Conservation (phyloP, 1,140 invertebrate species). For the Hycleus phaleratus region DNA sequence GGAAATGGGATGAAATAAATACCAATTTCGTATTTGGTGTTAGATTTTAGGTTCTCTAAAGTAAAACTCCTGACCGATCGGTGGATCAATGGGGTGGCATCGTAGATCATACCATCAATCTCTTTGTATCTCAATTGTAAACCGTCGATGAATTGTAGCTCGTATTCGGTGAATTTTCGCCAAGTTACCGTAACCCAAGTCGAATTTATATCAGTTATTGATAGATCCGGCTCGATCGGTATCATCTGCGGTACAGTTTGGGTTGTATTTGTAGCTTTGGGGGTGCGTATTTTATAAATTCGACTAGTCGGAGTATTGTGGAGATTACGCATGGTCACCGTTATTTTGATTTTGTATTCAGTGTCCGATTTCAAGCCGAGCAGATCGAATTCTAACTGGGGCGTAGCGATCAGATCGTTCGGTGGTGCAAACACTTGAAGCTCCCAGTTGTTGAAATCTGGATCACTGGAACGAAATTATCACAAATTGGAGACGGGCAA, state of each 20-base stretch:
- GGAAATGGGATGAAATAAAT: constrained; percentile 69
- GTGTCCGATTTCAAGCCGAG: constrained; percentile 68
- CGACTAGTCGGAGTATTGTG: constrained; percentile 65
- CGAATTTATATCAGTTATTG: constrained; percentile 64
- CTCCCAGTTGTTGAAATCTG: constrained; percentile 65
- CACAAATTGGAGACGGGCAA: too few species aligned
- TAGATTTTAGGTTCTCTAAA: constrained; percentile 62
- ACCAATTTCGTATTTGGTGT: constrained; percentile 66
- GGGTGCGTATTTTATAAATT: constrained; percentile 63
- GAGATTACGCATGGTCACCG: constrained; percentile 63
- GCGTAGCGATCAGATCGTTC: constrained; percentile 72
- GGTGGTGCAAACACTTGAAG: constrained; percentile 78
- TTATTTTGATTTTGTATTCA: constrained; percentile 72
- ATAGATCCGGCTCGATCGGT: constrained; percentile 62
- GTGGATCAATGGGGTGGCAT: constrained; percentile 69
- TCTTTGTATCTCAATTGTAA: constrained; percentile 66
- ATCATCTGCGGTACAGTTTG: constrained; percentile 55
- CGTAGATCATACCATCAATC: constrained; percentile 60
- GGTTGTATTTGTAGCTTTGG: constrained; percentile 40
- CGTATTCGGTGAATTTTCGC: constrained; percentile 72
- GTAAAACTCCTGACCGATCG: constrained; percentile 63
- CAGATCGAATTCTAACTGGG: constrained; percentile 75
- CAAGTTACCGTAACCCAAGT: constrained; percentile 70
- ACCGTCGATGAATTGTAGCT: constrained; percentile 68
- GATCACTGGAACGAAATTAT: constrained; percentile 45